These are phyloP conservation scores for Corythornis madagascariensis DNA, from an alignment of 2,113 vertebrate species.

Conservation along the genomic window DNA sequence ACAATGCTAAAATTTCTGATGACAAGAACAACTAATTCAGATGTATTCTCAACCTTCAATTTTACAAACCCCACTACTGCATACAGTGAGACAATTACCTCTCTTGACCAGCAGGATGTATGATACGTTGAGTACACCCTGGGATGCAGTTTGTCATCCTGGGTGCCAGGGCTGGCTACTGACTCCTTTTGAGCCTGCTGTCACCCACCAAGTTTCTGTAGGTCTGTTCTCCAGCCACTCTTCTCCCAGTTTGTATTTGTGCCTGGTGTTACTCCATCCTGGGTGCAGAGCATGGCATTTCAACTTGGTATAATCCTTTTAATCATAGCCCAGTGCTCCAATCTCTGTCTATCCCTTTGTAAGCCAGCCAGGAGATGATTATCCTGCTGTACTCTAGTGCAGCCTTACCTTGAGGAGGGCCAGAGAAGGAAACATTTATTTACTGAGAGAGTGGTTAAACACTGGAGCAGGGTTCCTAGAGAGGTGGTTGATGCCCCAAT, in stretches of 20 bases:
- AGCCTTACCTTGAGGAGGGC: background rate
- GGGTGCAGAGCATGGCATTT: background rate
- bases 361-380: background rate
- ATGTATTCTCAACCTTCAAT: background rate
- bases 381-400: rapidly evolving
- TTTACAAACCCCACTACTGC: background rate
- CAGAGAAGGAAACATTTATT: background rate
- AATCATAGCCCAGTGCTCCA: too few relatives aligned
- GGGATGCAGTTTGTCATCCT: background rate
- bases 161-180: background rate
- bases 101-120: background rate
- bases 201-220: too few relatives aligned
- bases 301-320: background rate
- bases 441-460: background rate
- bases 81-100: too few relatives aligned
- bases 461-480: background rate
- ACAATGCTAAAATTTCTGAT: background rate
- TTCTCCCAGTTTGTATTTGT: background rate
- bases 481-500: background rate
- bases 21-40: background rate
- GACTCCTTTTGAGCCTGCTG: background rate
- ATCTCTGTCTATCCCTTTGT: background rate
- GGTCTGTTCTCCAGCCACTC: background rate
- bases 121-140: too few relatives aligned
- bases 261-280: rapidly evolving